phyloP scores from a whole-genome alignment of 2,888 invertebrate genomes.

The Thyatira batis region DNA sequence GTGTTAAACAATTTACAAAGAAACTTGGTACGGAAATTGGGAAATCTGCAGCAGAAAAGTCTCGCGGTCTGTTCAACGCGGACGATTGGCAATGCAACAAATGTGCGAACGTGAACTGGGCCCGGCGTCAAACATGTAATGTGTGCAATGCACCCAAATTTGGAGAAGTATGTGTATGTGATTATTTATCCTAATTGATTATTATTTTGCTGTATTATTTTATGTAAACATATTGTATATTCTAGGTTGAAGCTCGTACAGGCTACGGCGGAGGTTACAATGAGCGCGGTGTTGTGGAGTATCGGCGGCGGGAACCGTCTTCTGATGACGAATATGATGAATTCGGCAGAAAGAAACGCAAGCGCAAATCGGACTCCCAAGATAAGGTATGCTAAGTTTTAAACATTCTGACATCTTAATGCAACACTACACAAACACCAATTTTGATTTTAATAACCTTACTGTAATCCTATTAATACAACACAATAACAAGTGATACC shows the following conservation, averaged over 20 bases:
- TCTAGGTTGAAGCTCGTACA: conserved; percentile 86
- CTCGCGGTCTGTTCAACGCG: conserved; percentile 96
- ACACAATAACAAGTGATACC: not conserved
- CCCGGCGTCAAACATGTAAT: conserved; percentile 96
- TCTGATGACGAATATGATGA: conserved; percentile 99
- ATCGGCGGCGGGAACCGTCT: conserved; percentile 92
- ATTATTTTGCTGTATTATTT: not conserved
- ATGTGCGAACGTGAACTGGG: conserved; percentile 99
- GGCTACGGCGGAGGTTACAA: conserved; percentile 96
- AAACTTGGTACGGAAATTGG: conserved; percentile 98
- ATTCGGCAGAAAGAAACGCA: conserved; percentile 87
- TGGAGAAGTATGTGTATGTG: conserved; percentile 88
- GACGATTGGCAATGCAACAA: conserved; percentile 99
- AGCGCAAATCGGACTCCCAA: conserved; percentile 57
- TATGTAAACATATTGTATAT: conserved; percentile 14
- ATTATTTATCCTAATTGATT: not conserved
- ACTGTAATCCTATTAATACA: not conserved
- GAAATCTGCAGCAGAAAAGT: conserved; percentile 98
- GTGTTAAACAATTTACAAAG: conserved; percentile 81
- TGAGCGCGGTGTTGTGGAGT: conserved; percentile 97
- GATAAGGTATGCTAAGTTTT: conserved; percentile 43
- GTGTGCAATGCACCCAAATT: conserved; percentile 99
- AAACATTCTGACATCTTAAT: not conserved
- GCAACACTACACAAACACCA: not conserved
- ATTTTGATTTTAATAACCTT: not conserved